Percentiles rank a stretch among this genome's conserved stretches.
phyloP scores from a whole-genome alignment of 1,140 invertebrate species.

The Carposina sasakii region DNA sequence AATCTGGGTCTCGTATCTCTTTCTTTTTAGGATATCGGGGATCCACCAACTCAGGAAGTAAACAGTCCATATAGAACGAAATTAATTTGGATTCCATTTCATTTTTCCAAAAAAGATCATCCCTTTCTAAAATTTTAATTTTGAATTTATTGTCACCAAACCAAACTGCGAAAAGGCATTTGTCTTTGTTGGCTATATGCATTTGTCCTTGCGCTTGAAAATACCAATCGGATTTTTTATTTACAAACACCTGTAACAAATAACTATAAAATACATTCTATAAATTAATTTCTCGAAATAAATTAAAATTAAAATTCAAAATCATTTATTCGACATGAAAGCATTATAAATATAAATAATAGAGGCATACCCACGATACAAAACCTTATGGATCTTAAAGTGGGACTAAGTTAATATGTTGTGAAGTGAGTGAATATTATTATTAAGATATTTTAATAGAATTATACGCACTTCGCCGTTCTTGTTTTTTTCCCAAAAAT shows the following conservation, averaged over 20 bases:
- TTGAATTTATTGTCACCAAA: not conserved
- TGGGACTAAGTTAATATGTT: no score
- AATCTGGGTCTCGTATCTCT: not conserved
- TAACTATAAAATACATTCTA: no score
- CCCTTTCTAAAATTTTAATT: constrained; percentile 4
- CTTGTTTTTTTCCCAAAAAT: constrained; percentile 5
- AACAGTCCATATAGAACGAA: constrained; percentile 4
- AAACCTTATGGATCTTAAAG: no score
- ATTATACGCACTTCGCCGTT: no score
- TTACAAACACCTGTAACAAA: constrained; percentile 1
- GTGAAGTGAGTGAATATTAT: no score
- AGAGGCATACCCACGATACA: no score
- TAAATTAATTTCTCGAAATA: no score
- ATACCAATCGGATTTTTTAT: constrained; percentile 22
- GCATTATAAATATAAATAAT: no score
- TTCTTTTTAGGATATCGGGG: not conserved
- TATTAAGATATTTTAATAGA: no score
- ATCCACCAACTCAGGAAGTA: constrained; percentile 9
- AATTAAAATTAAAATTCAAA: no score
- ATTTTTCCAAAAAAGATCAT: constrained; percentile 5
- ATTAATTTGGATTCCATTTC: constrained; percentile 5
- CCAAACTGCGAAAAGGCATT: constrained; percentile 11
- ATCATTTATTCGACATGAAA: no score
- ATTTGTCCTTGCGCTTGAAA: constrained; percentile 9
- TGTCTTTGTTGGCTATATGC: constrained; percentile 1